These are phyloP conservation scores for Prietella phreatophila DNA, from an alignment of 2,113 vertebrate species.

Conservation along the genomic window DNA sequence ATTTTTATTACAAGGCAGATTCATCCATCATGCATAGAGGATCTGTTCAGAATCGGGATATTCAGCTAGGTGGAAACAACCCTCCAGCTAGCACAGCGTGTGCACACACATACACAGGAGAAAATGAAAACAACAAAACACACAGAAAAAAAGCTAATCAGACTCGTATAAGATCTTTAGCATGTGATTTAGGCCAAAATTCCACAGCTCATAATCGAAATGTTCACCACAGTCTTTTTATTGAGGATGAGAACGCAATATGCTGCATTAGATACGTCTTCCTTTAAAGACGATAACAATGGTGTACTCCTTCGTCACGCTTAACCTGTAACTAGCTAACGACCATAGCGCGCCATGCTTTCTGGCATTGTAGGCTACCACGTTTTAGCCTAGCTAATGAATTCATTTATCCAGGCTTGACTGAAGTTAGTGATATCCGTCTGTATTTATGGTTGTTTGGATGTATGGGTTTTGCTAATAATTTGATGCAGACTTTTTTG, in stretches of 20 bases:
- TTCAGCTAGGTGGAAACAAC: too few relatives aligned
- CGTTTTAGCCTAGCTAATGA: neutral
- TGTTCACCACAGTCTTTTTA: neutral
- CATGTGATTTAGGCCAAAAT: neutral
- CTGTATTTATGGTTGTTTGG: neutral
- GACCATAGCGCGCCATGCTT: neutral
- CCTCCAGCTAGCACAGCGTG: too few relatives aligned
- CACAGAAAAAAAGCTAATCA: too few relatives aligned
- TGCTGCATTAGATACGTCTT: neutral
- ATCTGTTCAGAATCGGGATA: too few relatives aligned
- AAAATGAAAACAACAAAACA: too few relatives aligned
- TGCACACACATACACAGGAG: too few relatives aligned
- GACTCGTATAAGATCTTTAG: neutral
- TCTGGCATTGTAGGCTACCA: neutral
- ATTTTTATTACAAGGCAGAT: too few relatives aligned
- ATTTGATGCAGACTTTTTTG: neutral
- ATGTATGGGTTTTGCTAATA: neutral
- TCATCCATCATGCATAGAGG: too few relatives aligned
- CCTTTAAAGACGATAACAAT: neutral
- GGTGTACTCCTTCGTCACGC: fast-evolving
- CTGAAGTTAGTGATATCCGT: neutral
- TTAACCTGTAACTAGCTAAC: neutral
- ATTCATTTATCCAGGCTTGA: neutral
- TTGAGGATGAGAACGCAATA: neutral
- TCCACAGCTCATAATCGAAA: neutral